Conservation (phyloP, 2,797 vertebrate species). For the Aotus griseimembra region DNA sequence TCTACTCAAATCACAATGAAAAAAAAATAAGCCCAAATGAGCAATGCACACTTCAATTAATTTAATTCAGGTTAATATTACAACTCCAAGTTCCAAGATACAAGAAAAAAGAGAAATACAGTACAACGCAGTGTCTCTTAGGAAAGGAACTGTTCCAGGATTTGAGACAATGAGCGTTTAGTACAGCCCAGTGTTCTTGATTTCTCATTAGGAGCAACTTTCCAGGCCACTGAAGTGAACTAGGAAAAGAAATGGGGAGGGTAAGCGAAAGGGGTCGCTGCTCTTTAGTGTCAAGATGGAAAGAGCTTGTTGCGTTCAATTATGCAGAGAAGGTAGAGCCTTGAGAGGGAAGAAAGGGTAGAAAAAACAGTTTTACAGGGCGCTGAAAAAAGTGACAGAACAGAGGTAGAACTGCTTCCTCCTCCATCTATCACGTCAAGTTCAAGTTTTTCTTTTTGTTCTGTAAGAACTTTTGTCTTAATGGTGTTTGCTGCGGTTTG, state of each 20-base stretch:
- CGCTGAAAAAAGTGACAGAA: background rate
- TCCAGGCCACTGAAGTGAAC: background rate
- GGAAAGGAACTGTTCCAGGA: background rate
- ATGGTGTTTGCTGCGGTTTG: constrained; percentile 27
- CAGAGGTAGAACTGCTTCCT: background rate
- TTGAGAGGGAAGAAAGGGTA: background rate
- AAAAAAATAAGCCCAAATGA: background rate
- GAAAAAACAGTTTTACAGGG: background rate
- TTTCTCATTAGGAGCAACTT: background rate
- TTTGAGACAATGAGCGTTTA: background rate
- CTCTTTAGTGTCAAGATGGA: background rate
- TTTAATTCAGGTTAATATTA: background rate
- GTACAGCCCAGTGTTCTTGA: background rate
- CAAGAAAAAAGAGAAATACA: background rate
- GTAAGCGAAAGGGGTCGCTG: background rate
- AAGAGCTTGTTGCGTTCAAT: background rate
- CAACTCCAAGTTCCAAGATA: background rate
- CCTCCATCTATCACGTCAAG: background rate
- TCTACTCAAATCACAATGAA: constrained; percentile 10
- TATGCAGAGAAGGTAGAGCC: constrained; percentile 1
- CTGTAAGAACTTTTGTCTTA: constrained; percentile 27
- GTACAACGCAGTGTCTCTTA: background rate
- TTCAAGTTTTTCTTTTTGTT: background rate
- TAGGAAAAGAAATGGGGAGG: background rate
- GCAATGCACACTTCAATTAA: background rate